Evolutionary conservation across 64 coral and sea anemone genomes (phyloP), one percentile per base, ranked within the genome.

Genomic region (Orbicella faveolata): DNA sequence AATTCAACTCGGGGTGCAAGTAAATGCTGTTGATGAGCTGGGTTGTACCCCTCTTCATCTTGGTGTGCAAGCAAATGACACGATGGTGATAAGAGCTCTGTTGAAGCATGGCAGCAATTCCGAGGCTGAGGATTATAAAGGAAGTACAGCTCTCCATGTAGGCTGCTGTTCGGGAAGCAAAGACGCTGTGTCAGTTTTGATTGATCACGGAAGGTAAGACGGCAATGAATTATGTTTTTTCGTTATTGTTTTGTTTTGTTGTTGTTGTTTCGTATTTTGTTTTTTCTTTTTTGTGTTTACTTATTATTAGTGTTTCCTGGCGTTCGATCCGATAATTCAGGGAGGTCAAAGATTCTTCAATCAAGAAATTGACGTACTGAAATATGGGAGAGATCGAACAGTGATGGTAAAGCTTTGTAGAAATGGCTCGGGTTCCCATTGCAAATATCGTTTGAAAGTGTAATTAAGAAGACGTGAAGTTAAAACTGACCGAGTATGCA

Each of bases 21-120:
- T 78, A 21, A 78, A 78, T 52, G 75, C 75, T 78, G 17, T 78
- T 63, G 79, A 81, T 19, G 54, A 81, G 57, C 57, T 81, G 30
- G 79, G 79, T 20, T 33, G 59, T 81, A 81, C 79, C 54, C 54
- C 79, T 6, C 79, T 81, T 34, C 54, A 81, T 36, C 55, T 81
- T 36, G 26, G 55, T 0, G 1, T 81, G 59, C 26, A 35, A 14
- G 54, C 10, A 20, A 35, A 63, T 34, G 16, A 63, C 25, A 4
- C 4, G 54, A 33, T 30, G 14, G 2, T 81, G 2, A 19, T 16
- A 63, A 13, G 34, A 20, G 55, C 0, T 35, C 59, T 81, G 54
- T 63, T 81, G 54, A 81, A 81, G 17, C 79, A 63, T 63, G 79
- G 79, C 15, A 23, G 23, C 36, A 16, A 81, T 81, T 57, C 79